Base-by-base conservation (phyloP, 2,113 vertebrate genomes). In the Nyctibius bracteatus region DNA sequence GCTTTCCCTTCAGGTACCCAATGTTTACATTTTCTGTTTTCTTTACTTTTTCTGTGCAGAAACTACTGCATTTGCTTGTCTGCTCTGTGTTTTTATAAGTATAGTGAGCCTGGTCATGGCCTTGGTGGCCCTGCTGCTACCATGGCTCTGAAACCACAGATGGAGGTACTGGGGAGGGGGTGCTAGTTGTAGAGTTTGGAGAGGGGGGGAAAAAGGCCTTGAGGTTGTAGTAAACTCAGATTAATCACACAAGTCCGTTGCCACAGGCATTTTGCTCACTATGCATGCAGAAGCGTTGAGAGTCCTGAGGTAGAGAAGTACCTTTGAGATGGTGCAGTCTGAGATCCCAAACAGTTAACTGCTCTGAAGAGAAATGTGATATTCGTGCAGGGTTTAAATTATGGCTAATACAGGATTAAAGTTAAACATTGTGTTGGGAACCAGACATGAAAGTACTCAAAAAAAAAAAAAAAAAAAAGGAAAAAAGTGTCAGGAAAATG, bases 271-370 rank as follows among this genome's bases (percentile, higher is more conserved):
- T n/a, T 7, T 66, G 23, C 39, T 81, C 2, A 0, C 30, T 47
- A 2, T 0, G 4, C 8, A 0, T 35, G 41, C 16, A 9, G 3
- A 41, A 8, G 28, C 6, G 21, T 65, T 27, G 31, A 13, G 63
- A 47, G 63, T 39, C 55, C 58, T 30, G 33, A 8, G 4, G n/a
- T 51, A 3, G 15, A 41, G 62, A 68, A 47, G n/a, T 12, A 39
- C n/a, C n/a, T 31, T 52, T 23, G 66, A 19, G 51, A 14, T 17
- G 6, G 14, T 11, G 18, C 10, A 14, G 35, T 66, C 13, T 47
- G 81, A 37, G 57, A 39, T 41, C 43, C 21, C 17, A 54, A 75
- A 57, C 21, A 41, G 39, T 43, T 59, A 61, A 24, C 47, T n/a
- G 1, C 11, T 51, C 25, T 28, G 3, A 59, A 57, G 58, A 74